Evolutionary conservation across 37 sponge, comb jelly and placozoan genomes (phyloP).

Genomic region (Corticium candelabrum): DNA sequence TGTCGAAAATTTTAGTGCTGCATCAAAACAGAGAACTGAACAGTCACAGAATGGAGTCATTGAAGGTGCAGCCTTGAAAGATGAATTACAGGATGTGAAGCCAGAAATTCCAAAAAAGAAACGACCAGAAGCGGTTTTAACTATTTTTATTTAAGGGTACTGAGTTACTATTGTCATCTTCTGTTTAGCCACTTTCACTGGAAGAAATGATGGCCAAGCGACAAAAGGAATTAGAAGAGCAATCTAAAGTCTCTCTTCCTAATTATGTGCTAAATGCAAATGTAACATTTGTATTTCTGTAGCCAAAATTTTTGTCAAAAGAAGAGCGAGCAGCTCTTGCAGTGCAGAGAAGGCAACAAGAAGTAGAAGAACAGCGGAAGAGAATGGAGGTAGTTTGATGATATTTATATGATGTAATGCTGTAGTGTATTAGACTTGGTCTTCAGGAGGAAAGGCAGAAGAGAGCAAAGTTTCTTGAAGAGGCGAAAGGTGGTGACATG

Average conservation of each 20-base stretch:
- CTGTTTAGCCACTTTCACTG: constrained; percentile 76
- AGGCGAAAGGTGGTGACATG: constrained; percentile 1
- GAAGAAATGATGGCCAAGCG: constrained; percentile 84
- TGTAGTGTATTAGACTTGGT: background rate
- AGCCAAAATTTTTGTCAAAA: constrained; percentile 87
- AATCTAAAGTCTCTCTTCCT: constrained; percentile 48
- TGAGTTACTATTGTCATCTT: too few relatives aligned
- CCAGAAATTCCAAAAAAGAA: too few relatives aligned
- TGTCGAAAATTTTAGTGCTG: too few relatives aligned
- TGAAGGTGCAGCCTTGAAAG: background rate
- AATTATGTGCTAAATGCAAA: background rate
- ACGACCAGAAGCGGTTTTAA: too few relatives aligned
- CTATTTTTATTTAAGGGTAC: too few relatives aligned
- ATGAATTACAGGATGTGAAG: background rate
- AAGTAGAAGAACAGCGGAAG: constrained; percentile 45
- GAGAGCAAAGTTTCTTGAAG: constrained; percentile 34
- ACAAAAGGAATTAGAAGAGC: constrained; percentile 47
- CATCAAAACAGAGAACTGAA: background rate
- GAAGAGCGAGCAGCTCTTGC: constrained; percentile 75
- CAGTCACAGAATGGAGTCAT: background rate
- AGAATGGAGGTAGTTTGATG: constrained; percentile 12
- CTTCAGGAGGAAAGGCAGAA: constrained; percentile 38
- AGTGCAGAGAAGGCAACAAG: constrained; percentile 62
- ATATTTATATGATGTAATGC: background rate
- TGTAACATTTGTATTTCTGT: background rate